Evolutionary conservation across 2,888 invertebrate genomes (phyloP).

Genomic region (Frankliniella fusca): DNA sequence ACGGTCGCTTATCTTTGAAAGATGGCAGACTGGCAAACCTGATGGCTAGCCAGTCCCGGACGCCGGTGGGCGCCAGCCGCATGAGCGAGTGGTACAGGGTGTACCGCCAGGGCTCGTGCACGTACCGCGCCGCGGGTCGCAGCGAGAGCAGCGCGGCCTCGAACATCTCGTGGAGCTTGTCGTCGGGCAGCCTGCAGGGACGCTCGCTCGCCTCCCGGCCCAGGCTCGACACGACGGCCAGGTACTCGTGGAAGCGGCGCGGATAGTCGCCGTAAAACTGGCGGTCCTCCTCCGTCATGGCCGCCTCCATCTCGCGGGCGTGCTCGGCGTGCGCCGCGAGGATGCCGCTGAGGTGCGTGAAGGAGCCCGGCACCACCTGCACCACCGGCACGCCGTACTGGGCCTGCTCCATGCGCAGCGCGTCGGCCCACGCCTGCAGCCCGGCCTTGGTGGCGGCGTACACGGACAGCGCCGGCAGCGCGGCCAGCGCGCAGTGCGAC

Average conservation of each 20-base stretch:
- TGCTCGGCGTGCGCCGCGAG: constrained; percentile 59
- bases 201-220: constrained; percentile 44
- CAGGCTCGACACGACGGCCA: constrained; percentile 50
- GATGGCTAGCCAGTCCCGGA: constrained; percentile 59
- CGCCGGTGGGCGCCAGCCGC: constrained; percentile 53
- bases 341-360: constrained; percentile 64
- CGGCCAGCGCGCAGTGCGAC: constrained; percentile 72
- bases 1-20: background rate
- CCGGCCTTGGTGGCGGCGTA: constrained; percentile 83
- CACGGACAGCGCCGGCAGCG: constrained; percentile 68
- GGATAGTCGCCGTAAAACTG: constrained; percentile 65
- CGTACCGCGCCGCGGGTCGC: constrained; percentile 60
- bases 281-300: constrained; percentile 60
- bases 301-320: constrained; percentile 60
- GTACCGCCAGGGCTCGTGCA: constrained; percentile 66
- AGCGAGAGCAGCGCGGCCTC: constrained; percentile 59
- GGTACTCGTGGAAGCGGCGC: constrained; percentile 56
- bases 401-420: constrained; percentile 67
- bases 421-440: constrained; percentile 65
- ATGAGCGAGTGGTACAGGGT: constrained; percentile 63
- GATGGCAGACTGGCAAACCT: constrained; percentile 63
- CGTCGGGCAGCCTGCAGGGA: constrained; percentile 51
- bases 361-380: constrained; percentile 57
- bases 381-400: constrained; percentile 65
- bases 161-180: constrained; percentile 57